Conservation (phyloP, 2,797 vertebrate species). For the Chlorospingus flavigularis region DNA sequence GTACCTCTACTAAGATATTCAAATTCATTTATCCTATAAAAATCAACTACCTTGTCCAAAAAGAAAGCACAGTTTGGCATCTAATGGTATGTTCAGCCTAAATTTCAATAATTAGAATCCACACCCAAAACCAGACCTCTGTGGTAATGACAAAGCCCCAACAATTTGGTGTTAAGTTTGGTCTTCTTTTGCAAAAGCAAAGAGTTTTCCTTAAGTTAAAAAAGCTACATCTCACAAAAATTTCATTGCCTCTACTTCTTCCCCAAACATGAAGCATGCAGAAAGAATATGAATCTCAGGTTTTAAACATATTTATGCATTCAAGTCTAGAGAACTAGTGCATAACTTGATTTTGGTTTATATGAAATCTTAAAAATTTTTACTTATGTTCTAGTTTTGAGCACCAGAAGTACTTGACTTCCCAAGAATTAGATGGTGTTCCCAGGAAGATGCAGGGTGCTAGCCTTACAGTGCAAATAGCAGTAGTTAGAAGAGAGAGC, state of each 20-base stretch:
- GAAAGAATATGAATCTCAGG: neutral
- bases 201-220: neutral
- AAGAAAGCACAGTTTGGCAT: neutral
- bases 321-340: neutral
- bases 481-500: neutral
- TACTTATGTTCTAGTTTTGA: neutral
- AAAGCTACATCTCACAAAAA: neutral
- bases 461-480: neutral
- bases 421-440: neutral
- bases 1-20: neutral
- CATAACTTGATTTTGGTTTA: neutral
- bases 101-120: neutral
- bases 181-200: neutral
- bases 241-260: neutral
- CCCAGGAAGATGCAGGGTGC: neutral
- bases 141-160: neutral
- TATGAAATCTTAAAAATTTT: neutral
- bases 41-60: neutral
- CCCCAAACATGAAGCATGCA: accelerated
- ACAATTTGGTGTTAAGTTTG: neutral
- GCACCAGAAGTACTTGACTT: neutral
- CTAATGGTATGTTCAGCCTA: neutral
- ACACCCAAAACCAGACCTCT: neutral
- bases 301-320: neutral
- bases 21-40: neutral